Evolutionary conservation across 2,888 invertebrate species (phyloP).

Genomic region (Tupiocoris notatus): DNA sequence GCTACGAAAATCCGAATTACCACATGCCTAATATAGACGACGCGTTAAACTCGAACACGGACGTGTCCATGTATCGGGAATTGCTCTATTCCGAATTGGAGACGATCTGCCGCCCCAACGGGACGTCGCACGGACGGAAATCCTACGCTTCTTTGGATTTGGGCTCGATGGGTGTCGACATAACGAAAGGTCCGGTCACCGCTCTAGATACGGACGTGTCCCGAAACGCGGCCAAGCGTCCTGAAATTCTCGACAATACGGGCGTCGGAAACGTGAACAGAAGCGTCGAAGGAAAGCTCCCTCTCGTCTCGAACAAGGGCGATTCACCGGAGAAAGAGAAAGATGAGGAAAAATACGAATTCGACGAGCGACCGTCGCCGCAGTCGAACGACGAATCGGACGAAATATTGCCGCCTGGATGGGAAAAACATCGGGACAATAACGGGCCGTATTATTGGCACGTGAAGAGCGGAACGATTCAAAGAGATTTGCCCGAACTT

Average conservation of each 20-base stretch:
- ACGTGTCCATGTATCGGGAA: constrained; percentile 66
- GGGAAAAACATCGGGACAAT: constrained; percentile 95
- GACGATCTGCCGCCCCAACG: constrained; percentile 59
- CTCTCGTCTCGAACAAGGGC: constrained; percentile 50
- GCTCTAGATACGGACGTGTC: constrained; percentile 56
- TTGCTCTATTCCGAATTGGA: constrained; percentile 64
- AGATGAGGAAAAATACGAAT: constrained; percentile 48
- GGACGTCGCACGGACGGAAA: constrained; percentile 55
- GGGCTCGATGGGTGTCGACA: constrained; percentile 70
- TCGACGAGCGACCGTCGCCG: constrained; percentile 50
- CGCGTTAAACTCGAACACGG: constrained; percentile 66
- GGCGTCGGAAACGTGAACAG: constrained; percentile 50
- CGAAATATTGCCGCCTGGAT: constrained; percentile 74
- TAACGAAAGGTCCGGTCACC: constrained; percentile 62
- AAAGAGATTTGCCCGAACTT: constrained; percentile 74
- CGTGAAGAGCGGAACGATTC: constrained; percentile 97
- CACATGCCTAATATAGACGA: constrained; percentile 75
- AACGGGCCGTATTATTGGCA: constrained; percentile 97
- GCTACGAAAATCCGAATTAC: constrained; percentile 90
- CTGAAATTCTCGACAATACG: constrained; percentile 45
- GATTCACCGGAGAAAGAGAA: constrained; percentile 50
- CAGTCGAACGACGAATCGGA: constrained; percentile 54
- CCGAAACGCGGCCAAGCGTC: constrained; percentile 55
- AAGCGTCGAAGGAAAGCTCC: constrained; percentile 50
- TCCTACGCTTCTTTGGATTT: constrained; percentile 67